A percentile compares a stretch with the other conserved stretches of the same genome.
Evolutionary conservation across 2,888 invertebrate species (phyloP).

Genomic region (Chorisops tibialis): DNA sequence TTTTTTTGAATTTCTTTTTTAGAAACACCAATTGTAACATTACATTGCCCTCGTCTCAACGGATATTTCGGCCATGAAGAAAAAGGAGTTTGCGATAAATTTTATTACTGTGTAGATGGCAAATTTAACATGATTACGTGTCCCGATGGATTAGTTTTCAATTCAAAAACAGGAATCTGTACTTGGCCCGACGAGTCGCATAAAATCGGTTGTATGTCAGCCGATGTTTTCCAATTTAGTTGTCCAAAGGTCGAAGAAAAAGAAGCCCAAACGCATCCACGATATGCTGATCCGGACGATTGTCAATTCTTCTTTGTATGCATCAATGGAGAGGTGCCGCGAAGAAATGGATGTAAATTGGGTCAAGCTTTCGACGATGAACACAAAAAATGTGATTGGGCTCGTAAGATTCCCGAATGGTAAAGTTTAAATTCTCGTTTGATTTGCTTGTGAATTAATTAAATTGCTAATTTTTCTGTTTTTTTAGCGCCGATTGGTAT

Average conservation of each 20-base stretch:
- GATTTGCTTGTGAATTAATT: conserved; percentile 13
- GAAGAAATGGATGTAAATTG: conserved; percentile 81
- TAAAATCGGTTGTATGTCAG: conserved; percentile 78
- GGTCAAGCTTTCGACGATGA: conserved; percentile 87
- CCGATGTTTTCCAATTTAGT: conserved; percentile 78
- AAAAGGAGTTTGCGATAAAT: conserved; percentile 73
- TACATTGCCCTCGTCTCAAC: conserved; percentile 76
- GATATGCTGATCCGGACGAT: conserved; percentile 83
- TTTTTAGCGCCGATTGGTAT: conserved; percentile 83
- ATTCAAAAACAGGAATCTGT: conserved; percentile 83
- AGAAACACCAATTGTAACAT: conserved; percentile 70
- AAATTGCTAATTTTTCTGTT: not conserved
- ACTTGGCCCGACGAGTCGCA: conserved; percentile 92
- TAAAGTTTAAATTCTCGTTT: too few relatives aligned
- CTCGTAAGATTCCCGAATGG: conserved; percentile 87
- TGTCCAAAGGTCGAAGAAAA: conserved; percentile 76
- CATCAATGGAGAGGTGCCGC: conserved; percentile 79
- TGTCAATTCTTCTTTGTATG: conserved; percentile 92
- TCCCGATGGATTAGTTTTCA: conserved; percentile 82
- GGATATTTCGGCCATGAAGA: conserved; percentile 87
- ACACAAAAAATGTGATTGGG: conserved; percentile 77
- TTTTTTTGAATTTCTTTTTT: conserved; percentile 37
- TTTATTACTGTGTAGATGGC: conserved; percentile 87
- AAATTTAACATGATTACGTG: conserved; percentile 87
- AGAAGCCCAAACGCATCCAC: conserved; percentile 73